Conservation (phyloP, 2,888 invertebrate genomes). For the Biston stratarius region DNA sequence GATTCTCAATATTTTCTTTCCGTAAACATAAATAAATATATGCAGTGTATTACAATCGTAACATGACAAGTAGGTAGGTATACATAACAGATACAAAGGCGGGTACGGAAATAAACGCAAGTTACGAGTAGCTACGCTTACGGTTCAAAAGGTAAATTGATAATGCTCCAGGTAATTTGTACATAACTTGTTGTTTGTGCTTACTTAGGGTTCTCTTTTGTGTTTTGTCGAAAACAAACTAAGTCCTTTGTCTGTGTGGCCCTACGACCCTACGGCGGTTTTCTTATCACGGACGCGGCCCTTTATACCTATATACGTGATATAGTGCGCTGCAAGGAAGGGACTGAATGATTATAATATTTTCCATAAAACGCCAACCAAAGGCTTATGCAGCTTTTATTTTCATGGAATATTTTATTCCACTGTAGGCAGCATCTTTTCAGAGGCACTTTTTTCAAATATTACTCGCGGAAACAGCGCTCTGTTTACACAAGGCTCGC, state of each 20-base stretch:
- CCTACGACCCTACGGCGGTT: conserved; percentile 68
- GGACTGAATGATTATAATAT: conserved; percentile 35
- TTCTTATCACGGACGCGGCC: conserved; percentile 67
- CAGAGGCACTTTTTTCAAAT: conserved; percentile 70
- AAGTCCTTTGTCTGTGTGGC: conserved; percentile 71
- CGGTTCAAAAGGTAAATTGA: conserved; percentile 63
- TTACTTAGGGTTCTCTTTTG: conserved; percentile 74
- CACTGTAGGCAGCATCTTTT: conserved; percentile 61
- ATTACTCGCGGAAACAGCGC: conserved; percentile 66
- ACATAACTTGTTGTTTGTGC: conserved; percentile 69
- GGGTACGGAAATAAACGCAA: conserved; percentile 47
- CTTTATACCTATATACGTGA: conserved; percentile 47
- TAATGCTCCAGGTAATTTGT: conserved; percentile 67
- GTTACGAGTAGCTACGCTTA: conserved; percentile 49
- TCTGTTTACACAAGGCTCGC: conserved; percentile 73
- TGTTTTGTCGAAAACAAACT: conserved; percentile 72
- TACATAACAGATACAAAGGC: conserved; percentile 9
- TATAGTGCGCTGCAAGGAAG: conserved; percentile 31
- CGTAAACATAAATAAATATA: neutral
- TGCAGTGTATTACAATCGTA: neutral
- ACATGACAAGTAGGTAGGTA: neutral
- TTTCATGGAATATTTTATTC: conserved; percentile 61
- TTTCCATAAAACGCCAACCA: conserved; percentile 37
- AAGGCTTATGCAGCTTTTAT: conserved; percentile 43
- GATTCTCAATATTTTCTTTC: no score